Percentiles rank a stretch among this genome's conserved stretches.
Evolutionary conservation across 1,140 invertebrate species (phyloP).

Genomic region (Trichogramma pretiosum): DNA sequence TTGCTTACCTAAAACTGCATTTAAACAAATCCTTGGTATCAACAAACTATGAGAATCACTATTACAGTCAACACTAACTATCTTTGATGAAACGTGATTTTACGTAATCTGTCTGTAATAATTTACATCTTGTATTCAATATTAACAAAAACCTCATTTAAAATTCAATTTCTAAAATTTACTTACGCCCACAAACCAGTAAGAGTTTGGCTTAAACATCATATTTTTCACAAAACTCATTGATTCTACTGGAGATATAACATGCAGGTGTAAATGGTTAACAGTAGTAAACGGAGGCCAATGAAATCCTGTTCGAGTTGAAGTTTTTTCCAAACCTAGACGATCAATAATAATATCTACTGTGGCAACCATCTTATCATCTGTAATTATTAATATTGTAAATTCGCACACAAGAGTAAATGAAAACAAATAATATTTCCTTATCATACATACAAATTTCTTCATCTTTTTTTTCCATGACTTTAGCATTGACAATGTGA

Average conservation of each 20-base stretch:
- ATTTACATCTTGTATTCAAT: too few relatives aligned
- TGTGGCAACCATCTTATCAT: constrained; percentile 53
- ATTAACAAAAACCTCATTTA: constrained; percentile 1
- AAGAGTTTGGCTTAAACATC: constrained; percentile 66
- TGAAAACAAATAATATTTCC: constrained; percentile 7
- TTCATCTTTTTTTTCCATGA: constrained; percentile 54
- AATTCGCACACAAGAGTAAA: background rate
- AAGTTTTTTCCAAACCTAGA: constrained; percentile 45
- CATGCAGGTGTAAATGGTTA: constrained; percentile 78
- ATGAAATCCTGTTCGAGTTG: constrained; percentile 75
- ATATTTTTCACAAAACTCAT: constrained; percentile 61
- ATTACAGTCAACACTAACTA: background rate
- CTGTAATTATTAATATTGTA: constrained; percentile 45
- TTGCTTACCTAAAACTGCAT: too few relatives aligned
- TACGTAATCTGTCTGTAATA: constrained; percentile 39
- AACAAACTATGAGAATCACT: too few relatives aligned
- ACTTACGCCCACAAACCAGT: constrained; percentile 81
- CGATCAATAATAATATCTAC: constrained; percentile 49
- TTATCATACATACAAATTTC: constrained; percentile 51
- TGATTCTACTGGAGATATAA: constrained; percentile 68
- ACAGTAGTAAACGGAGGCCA: constrained; percentile 84
- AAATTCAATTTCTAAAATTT: constrained; percentile 5
- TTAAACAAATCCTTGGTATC: too few relatives aligned
- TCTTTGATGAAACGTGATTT: constrained; percentile 28
- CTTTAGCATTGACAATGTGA: constrained; percentile 67